Evolutionary conservation across 2,888 invertebrate species (phyloP).

Genomic region (Galerucella pusilla): DNA sequence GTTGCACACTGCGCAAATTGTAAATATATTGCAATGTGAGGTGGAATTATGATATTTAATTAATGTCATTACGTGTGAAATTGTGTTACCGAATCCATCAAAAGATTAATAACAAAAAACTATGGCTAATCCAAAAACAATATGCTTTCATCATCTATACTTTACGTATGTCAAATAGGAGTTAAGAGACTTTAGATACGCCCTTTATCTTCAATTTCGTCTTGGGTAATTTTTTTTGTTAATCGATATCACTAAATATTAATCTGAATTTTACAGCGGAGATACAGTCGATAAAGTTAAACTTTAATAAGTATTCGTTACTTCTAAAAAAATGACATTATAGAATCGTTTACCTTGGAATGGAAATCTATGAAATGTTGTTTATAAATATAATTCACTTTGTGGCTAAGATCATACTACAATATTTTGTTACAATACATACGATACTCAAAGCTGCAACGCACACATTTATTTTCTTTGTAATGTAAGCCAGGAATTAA

Average conservation of each 20-base stretch:
- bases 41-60: too few relatives aligned
- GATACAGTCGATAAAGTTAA: not conserved
- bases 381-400: not conserved
- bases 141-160: not conserved
- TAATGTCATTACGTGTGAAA: too few relatives aligned
- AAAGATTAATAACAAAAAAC: too few relatives aligned
- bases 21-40: too few relatives aligned
- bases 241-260: not conserved
- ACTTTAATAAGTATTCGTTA: not conserved
- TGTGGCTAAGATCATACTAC: not conserved
- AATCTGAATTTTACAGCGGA: not conserved
- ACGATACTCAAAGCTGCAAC: not conserved
- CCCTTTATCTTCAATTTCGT: not conserved
- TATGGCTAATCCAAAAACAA: not conserved
- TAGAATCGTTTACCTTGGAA: not conserved
- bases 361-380: not conserved
- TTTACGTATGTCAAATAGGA: not conserved
- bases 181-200: not conserved
- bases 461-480: not conserved
- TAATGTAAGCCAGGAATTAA: too few relatives aligned
- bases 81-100: too few relatives aligned
- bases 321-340: not conserved
- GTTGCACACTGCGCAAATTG: too few relatives aligned
- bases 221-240: not conserved
- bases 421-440: slow-evolving; percentile 5